Evolutionary conservation across 2,113 vertebrate genomes (phyloP).

Genomic region (Lamprologus lemairii): DNA sequence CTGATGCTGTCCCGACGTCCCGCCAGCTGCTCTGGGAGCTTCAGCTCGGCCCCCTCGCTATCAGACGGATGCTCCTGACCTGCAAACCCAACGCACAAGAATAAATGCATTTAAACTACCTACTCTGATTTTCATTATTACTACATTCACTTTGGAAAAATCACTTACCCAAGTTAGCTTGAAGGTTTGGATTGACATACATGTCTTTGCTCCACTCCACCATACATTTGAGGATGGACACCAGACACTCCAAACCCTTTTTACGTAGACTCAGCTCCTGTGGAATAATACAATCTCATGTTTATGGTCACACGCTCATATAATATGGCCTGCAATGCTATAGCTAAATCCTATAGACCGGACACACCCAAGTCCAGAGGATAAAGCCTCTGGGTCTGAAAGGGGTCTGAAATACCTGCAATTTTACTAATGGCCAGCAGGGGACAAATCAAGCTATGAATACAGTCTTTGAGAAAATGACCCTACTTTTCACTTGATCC

Average conservation of each 20-base stretch:
- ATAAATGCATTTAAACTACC: background rate
- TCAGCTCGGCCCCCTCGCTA: slow-evolving; percentile 78
- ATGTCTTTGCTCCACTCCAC: slow-evolving; percentile 99
- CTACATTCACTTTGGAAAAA: background rate
- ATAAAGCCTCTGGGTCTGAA: background rate
- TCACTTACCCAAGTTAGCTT: slow-evolving; percentile 84
- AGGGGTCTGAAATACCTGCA: background rate
- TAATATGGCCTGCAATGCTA: background rate
- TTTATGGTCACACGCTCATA: background rate
- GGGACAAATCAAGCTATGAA: background rate
- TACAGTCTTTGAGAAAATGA: background rate
- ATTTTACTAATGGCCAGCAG: background rate
- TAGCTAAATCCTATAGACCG: background rate
- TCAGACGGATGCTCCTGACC: slow-evolving; percentile 85
- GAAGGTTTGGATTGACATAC: slow-evolving; percentile 95
- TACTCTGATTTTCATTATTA: background rate
- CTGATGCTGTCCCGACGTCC: slow-evolving; percentile 83
- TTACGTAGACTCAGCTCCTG: slow-evolving; percentile 95
- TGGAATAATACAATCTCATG: background rate
- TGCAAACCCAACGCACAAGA: slow-evolving; percentile 19
- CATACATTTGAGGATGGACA: slow-evolving; percentile 98
- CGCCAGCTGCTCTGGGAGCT: slow-evolving; percentile 76
- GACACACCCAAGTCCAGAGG: background rate
- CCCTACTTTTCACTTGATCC: background rate
- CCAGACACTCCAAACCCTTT: slow-evolving; percentile 94